Base-by-base conservation (phyloP, 2,888 invertebrate species). In the Drosophila sordidula region DNA sequence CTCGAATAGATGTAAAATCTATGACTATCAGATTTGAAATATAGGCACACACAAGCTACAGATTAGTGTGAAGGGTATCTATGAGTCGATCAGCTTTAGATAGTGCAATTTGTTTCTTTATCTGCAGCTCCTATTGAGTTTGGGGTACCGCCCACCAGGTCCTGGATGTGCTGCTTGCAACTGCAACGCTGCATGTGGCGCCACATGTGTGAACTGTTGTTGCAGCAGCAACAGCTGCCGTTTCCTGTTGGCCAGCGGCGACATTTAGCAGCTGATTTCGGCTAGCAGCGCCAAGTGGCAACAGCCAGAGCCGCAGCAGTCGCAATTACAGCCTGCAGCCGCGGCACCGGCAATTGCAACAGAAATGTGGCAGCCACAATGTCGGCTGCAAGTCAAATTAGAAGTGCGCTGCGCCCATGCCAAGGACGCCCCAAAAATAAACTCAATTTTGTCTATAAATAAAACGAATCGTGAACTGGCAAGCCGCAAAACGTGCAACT, bases 391-490 rank as follows among this genome's bases (percentile, higher is more conserved):
- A 47, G 49, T 54, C 62, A 77, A 85, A 81, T 85, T 78, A 70
- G 79, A 75, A 69, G 54, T 38, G 49, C 14, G 42, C 29, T 55
- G 73, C 38, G 16, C 22, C 50, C 63, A 32, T 32, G 56, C 63
- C 79, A 79, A 79, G 79, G 79, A 80, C 79, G 75, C 57, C 55
- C 77, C 86, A 82, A 77, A 86, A 82, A 81, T 81, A 81, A 85
- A 82, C 71, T 69, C 58, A 51, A 70, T 76, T 76, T 62, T 36
- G 58, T 45, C 81, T 81, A 81, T 82, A 81, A 81, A 81, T 85
- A 81, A 85, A 79, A 52, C 39, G 52, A 45, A 63, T 82, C 77
- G 86, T 82, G 45, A 56, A 32, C 52, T 26, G 36, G 22, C 56
- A 32, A 18, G 41, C 41, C 62, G 3, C 63, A 41, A 9, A 18